Evolutionary conservation across 2,888 invertebrate species (phyloP), one percentile per base, ranked within the genome.

Genomic region (Synanthedon andrenaeformis): DNA sequence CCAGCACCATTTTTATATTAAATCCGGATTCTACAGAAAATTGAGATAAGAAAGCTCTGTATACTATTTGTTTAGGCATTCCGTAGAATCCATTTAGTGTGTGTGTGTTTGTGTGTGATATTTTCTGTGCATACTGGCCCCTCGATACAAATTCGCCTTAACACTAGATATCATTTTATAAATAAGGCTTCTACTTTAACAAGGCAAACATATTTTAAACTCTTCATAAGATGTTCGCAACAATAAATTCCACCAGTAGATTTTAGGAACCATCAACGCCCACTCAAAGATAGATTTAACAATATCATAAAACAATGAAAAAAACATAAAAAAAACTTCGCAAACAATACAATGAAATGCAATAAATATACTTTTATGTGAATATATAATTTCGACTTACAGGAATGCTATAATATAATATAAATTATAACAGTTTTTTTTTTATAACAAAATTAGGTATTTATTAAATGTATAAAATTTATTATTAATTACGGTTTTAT

Each of bases 1-100:
- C 77, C 80, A 85, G 85, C 85, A 85, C 85, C 85, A 82, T 67
- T 64, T 70, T 68, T 65, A 14, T 69, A 63, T 64, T 67, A 64
- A 70, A 66, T 67, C 67, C 63, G 68, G 70, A 69, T 66, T 63
- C 62, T 64, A 70, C 57, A 49, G 49, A 17, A 49, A 14, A 53
- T 53, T 54, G 52, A 51, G 51, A 52, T 54, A 51, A 54, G 48
- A 53, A 58, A 59, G 54, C 57, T 55, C 59, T 49, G 52, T 14
- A n/a, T n/a, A 10, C n/a, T 41, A 13, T 45, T 45, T 45, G n/a
- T 45, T 42, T 45, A 45, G 45, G 45, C 14, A 14, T 45, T 35
- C n/a, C 45, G 45, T 45, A 45, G 45, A 45, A 45, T 45, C 45
- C 45, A 45, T 45, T 14, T 45, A n/a, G 13, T 45, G n/a, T n/a